Conservation (phyloP, 2,113 vertebrate species). For the Noturus placidus region DNA sequence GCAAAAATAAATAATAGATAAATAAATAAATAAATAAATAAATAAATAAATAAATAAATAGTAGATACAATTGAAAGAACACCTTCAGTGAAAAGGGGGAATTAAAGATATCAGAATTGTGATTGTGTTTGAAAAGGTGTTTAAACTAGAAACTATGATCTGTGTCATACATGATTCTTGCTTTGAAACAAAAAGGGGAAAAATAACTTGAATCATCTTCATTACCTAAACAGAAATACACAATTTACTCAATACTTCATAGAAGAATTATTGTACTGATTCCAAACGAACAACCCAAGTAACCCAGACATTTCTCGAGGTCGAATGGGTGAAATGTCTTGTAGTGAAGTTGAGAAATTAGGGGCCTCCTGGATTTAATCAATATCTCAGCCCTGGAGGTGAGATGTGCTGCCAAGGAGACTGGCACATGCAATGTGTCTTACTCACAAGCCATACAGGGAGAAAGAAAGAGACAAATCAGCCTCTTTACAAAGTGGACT, state of each 20-base stretch:
- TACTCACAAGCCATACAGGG: conserved; percentile 64
- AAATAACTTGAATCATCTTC: too few species aligned
- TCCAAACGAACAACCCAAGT: conserved; percentile 39
- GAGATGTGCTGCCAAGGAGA: conserved; percentile 72
- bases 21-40: background rate
- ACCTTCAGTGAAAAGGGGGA: conserved; percentile 19
- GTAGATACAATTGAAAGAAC: background rate
- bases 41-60: background rate
- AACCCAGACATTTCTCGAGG: conserved; percentile 53
- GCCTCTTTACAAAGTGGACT: conserved; percentile 38
- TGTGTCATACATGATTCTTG: conserved; percentile 6
- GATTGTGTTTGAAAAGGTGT: conserved; percentile 16
- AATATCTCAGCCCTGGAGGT: conserved; percentile 69
- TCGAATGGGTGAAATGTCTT: conserved; percentile 70
- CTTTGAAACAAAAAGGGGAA: background rate
- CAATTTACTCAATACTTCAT: conserved; percentile 28
- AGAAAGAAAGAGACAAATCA: conserved; percentile 50
- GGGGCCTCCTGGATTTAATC: conserved; percentile 70
- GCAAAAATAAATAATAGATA: background rate
- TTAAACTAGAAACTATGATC: background rate
- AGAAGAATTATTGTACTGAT: conserved; percentile 10
- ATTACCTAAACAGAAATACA: conserved; percentile 27
- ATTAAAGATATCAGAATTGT: conserved; percentile 39
- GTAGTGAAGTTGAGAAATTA: conserved; percentile 77
- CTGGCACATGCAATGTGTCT: conserved; percentile 73